Percentiles rank a stretch among this genome's conserved stretches.
Evolutionary conservation across 2,797 vertebrate genomes (phyloP).

Genomic region (Heteromormyrus szaboi): DNA sequence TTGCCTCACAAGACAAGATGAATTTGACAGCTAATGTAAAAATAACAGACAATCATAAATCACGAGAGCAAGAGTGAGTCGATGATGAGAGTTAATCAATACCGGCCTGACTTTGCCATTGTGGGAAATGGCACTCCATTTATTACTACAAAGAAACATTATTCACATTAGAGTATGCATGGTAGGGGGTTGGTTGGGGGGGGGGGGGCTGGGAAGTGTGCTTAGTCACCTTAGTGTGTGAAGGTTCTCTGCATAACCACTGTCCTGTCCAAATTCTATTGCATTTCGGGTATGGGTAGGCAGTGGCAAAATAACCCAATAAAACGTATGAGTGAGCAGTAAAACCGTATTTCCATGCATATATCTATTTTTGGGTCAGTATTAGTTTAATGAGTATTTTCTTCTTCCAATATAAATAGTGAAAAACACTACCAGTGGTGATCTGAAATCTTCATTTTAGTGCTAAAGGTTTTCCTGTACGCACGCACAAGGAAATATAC

Average conservation of each 20-base stretch:
- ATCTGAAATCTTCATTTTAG: background rate
- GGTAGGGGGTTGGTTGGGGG: constrained; percentile 24
- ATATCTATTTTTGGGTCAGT: background rate
- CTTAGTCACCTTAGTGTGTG: constrained; percentile 49
- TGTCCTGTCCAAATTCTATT: background rate
- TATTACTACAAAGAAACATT: constrained; percentile 78
- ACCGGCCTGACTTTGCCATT: constrained; percentile 86
- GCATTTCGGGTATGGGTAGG: background rate
- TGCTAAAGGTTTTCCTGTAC: background rate
- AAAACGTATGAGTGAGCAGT: background rate
- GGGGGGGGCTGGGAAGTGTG: constrained; percentile 29
- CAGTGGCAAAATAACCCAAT: background rate
- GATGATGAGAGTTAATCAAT: constrained; percentile 95
- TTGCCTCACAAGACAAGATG: constrained; percentile 78
- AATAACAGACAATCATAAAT: constrained; percentile 90
- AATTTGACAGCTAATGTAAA: constrained; percentile 93
- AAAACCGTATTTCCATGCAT: background rate
- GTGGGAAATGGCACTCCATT: constrained; percentile 90
- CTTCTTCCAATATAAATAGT: background rate
- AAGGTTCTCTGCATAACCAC: background rate
- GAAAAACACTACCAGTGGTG: background rate
- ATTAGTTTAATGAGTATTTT: background rate
- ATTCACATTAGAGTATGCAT: constrained; percentile 71
- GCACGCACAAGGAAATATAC: constrained; percentile 16
- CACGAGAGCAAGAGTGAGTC: constrained; percentile 82